These are phyloP conservation scores for Microcebus griseorufus DNA, from an alignment of 2,113 vertebrate species.

Conservation along the genomic window DNA sequence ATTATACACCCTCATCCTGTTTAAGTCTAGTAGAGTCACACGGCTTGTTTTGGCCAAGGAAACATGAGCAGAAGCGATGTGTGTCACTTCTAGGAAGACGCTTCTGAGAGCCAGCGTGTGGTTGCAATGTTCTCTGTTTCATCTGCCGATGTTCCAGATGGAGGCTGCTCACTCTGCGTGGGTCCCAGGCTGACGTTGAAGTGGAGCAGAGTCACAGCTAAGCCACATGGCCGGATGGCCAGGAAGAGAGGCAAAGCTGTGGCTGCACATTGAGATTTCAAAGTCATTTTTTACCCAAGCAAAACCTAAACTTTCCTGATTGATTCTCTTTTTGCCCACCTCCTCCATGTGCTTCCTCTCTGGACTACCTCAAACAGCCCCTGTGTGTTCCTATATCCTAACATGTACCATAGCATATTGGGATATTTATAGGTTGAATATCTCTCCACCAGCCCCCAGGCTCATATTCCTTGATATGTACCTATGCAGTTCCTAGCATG, in stretches of 20 bases:
- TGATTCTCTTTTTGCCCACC: not conserved
- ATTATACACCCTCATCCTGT: fast-evolving
- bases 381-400: not conserved
- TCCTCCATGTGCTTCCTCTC: not conserved
- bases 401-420: not conserved
- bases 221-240: not conserved
- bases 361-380: not conserved
- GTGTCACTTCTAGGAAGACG: not conserved
- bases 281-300: not conserved
- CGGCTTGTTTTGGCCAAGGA: not conserved
- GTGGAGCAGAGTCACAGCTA: not conserved
- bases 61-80: not conserved
- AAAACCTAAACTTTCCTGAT: not conserved
- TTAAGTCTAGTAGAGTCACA: not conserved
- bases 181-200: not conserved
- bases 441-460: not conserved
- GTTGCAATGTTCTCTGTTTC: not conserved
- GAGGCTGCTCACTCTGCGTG: not conserved
- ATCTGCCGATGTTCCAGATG: not conserved
- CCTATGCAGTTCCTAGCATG: not conserved
- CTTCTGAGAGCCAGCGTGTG: not conserved
- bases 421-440: not conserved
- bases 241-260: not conserved
- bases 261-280: not conserved
- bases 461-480: not conserved